A percentile compares a stretch with the other conserved stretches of the same genome.
Evolutionary conservation across 2,113 vertebrate species (phyloP).

Genomic region (Cochlearius cochlearius): DNA sequence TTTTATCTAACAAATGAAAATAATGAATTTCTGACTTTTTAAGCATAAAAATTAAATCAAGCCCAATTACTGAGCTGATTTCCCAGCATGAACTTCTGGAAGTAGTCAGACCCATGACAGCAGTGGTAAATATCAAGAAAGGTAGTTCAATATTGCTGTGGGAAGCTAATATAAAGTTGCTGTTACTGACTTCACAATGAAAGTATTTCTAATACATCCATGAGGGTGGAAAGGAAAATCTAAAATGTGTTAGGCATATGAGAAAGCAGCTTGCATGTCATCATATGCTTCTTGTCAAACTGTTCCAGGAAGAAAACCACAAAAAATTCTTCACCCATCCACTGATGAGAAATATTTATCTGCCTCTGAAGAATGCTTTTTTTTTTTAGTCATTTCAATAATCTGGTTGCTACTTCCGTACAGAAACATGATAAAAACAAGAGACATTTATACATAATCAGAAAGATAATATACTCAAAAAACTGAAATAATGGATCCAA

Average conservation of each 20-base stretch:
- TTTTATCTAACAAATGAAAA: background rate
- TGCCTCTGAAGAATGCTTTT: background rate
- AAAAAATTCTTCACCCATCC: background rate
- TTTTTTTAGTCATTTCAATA: background rate
- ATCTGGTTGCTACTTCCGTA: background rate
- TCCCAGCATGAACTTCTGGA: background rate
- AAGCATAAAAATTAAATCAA: background rate
- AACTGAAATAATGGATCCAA: background rate
- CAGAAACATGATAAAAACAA: background rate
- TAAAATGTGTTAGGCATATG: conserved; percentile 9
- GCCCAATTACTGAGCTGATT: background rate
- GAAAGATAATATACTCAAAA: background rate
- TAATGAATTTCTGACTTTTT: background rate
- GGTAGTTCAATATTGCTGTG: background rate
- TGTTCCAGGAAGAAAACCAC: background rate
- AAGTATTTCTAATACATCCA: conserved; percentile 7
- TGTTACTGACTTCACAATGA: background rate
- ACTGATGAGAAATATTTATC: background rate
- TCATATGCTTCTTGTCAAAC: conserved; percentile 41
- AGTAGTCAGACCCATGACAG: background rate
- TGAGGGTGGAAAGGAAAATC: background rate
- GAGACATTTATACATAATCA: background rate
- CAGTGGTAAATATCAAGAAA: background rate
- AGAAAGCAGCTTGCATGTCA: background rate
- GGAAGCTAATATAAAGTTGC: background rate